Percentiles rank a stretch among this genome's conserved stretches.
Conservation (phyloP, 1,140 invertebrate genomes). For the Bombus picipes region DNA sequence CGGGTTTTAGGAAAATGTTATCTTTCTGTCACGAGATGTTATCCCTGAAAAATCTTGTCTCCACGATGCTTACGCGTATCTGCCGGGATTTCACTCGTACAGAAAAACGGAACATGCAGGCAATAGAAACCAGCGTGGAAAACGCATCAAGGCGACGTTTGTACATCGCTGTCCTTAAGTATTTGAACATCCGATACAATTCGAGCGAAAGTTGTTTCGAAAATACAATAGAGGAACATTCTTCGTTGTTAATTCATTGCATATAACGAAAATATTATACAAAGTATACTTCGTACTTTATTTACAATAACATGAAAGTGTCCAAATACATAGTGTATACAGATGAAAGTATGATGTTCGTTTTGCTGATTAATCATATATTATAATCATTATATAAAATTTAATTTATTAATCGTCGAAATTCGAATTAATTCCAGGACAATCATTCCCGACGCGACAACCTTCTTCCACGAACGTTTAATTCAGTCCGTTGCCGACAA, state of each 20-base stretch:
- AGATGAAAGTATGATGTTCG: not conserved
- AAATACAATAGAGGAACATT: no score
- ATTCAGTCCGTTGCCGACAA: constrained; percentile 69
- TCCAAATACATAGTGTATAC: no score
- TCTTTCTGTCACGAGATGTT: constrained; percentile 49
- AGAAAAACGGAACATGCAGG: not conserved
- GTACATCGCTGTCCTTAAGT: not conserved
- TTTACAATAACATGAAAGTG: no score
- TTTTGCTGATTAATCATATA: not conserved
- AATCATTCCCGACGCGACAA: no score
- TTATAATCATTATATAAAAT: constrained; percentile 6
- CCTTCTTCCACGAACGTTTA: constrained; percentile 43
- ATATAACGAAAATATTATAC: not conserved
- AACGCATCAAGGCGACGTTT: not conserved
- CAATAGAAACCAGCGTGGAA: no score
- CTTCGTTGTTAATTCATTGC: not conserved
- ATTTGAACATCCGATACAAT: not conserved
- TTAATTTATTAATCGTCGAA: constrained; percentile 65
- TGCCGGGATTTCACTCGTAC: constrained; percentile 30
- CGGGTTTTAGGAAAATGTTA: constrained; percentile 37
- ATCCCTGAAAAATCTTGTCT: constrained; percentile 46
- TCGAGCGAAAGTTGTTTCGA: no score
- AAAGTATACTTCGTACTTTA: not conserved
- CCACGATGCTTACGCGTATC: constrained; percentile 24
- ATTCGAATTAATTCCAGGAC: constrained; percentile 58